Percentiles rank a stretch among this genome's conserved stretches.
These are phyloP conservation scores for Xanthostigma xanthostigma DNA, from an alignment of 2,888 invertebrate genomes.

Conservation along the genomic window DNA sequence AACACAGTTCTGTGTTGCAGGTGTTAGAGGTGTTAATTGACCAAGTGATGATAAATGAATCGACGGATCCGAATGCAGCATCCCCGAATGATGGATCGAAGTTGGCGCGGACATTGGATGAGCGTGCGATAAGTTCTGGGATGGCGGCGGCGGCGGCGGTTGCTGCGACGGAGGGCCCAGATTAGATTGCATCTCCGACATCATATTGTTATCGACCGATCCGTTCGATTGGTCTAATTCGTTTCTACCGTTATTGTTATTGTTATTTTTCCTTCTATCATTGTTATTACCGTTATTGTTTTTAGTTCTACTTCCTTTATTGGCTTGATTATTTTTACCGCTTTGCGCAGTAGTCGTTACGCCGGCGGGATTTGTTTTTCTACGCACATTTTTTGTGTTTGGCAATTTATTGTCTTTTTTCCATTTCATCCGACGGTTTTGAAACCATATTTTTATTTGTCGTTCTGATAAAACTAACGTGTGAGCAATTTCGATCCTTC, in stretches of 20 bases:
- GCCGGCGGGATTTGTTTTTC: slow-evolving; percentile 63
- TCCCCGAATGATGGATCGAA: slow-evolving; percentile 21
- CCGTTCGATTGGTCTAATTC: slow-evolving; percentile 39
- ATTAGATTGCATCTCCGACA: slow-evolving; percentile 33
- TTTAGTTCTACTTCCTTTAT: slow-evolving; percentile 44
- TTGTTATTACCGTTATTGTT: slow-evolving; percentile 39
- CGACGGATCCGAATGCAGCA: slow-evolving; percentile 28
- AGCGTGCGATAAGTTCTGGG: slow-evolving; percentile 34
- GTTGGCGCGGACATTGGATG: slow-evolving; percentile 30
- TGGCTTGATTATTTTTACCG: slow-evolving; percentile 15
- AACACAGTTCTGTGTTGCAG: slow-evolving; percentile 36
- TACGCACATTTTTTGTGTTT: slow-evolving; percentile 60
- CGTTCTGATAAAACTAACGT: slow-evolving; percentile 83
- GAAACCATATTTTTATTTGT: slow-evolving; percentile 84
- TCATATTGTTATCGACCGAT: slow-evolving; percentile 25
- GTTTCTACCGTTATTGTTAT: slow-evolving; percentile 17
- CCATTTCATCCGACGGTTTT: slow-evolving; percentile 74
- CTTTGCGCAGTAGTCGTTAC: slow-evolving; percentile 38
- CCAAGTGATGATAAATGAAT: slow-evolving; percentile 35
- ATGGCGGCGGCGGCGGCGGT: slow-evolving; percentile 37
- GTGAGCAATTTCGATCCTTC: slow-evolving; percentile 95
- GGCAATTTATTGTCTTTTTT: slow-evolving; percentile 81
- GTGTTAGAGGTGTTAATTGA: slow-evolving; percentile 38
- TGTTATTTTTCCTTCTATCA: slow-evolving; percentile 31
- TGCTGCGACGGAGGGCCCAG: slow-evolving; percentile 22